A percentile compares a stretch with the other conserved stretches of the same genome.
phyloP scores from a whole-genome alignment of 30 jellyfish, hydroid and myxozoan species.

The Calvadosia cruxmelitensis region DNA sequence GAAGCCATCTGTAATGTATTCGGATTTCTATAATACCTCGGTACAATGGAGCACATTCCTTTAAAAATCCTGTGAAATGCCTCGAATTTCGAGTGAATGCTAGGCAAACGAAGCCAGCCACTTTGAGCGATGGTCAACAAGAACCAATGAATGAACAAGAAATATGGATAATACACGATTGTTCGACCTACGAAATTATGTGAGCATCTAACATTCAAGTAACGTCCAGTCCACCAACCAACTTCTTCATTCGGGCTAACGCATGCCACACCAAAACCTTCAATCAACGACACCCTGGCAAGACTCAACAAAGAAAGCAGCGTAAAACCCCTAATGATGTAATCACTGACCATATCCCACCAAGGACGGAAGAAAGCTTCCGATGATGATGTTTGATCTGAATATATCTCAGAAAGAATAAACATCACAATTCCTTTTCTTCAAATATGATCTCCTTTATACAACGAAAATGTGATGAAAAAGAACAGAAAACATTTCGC shows the following conservation, averaged over 20 bases:
- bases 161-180: conserved; percentile 52
- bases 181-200: conserved; percentile 36
- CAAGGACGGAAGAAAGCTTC: conserved; percentile 59
- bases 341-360: conserved; percentile 74
- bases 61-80: conserved; percentile 54
- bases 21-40: conserved; percentile 71
- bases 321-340: conserved; percentile 49
- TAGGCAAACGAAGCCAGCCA: conserved; percentile 66
- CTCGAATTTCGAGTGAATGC: conserved; percentile 56
- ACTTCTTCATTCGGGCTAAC: conserved; percentile 25
- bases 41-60: conserved; percentile 42
- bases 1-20: conserved; percentile 77
- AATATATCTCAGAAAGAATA: conserved; percentile 40
- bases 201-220: conserved; percentile 53
- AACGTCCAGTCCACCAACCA: conserved; percentile 36
- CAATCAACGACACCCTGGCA: conserved; percentile 45
- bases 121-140: conserved; percentile 24
- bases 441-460: too few species aligned
- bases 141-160: conserved; percentile 44
- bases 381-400: conserved; percentile 24
- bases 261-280: conserved; percentile 40
- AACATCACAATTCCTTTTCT: too few species aligned
- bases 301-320: conserved; percentile 39
- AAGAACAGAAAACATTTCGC: too few species aligned
- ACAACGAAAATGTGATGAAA: too few species aligned